phyloP scores from a whole-genome alignment of 2,113 vertebrate genomes.

The Petaurus breviceps region DNA sequence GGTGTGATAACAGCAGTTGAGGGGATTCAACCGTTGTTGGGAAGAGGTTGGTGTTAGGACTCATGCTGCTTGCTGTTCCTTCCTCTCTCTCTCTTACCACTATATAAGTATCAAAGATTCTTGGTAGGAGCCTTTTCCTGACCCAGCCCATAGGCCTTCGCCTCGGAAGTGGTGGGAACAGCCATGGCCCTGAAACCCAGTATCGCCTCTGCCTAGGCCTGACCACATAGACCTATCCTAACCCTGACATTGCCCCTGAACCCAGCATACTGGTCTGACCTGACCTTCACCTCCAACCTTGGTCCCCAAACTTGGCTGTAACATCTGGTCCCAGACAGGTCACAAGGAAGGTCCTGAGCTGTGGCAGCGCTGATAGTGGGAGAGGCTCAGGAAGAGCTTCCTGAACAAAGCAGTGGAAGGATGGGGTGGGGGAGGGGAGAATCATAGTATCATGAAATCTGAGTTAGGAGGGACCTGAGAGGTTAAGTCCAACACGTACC shows the following conservation, averaged over 20 bases:
- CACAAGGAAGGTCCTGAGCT: background rate
- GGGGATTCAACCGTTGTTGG: accelerated
- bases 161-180: too few species aligned
- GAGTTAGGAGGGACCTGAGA: background rate
- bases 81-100: background rate
- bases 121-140: background rate
- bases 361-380: background rate
- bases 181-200: background rate
- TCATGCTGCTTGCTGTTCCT: too few species aligned
- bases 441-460: background rate
- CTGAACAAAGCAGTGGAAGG: background rate
- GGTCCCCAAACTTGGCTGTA: too few species aligned
- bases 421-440: background rate
- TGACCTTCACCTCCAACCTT: too few species aligned
- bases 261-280: background rate
- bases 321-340: background rate
- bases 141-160: background rate
- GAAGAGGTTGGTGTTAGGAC: background rate
- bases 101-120: background rate
- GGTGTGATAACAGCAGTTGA: background rate
- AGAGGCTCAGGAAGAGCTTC: background rate
- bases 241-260: background rate
- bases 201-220: background rate
- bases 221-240: background rate
- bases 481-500: background rate